A percentile compares a stretch with the other conserved stretches of the same genome.
Conservation (phyloP, 2,888 invertebrate genomes). For the Agrochola litura region DNA sequence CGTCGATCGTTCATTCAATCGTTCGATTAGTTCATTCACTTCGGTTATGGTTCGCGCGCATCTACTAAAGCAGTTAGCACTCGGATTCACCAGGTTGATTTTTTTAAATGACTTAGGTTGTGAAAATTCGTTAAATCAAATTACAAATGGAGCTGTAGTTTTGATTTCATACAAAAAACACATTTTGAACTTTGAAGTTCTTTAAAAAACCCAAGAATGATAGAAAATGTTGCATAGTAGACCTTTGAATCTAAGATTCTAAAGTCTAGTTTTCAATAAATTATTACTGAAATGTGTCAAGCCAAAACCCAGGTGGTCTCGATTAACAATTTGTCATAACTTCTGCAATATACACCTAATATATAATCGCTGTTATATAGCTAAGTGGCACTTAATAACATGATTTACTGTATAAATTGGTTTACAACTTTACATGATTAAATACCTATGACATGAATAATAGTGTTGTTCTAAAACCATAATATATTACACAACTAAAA, state of each 20-base stretch:
- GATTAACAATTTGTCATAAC: conserved; percentile 24
- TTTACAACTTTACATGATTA: conserved; percentile 7
- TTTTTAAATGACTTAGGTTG: not conserved
- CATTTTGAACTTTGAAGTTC: not conserved
- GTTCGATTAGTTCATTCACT: conserved; percentile 57
- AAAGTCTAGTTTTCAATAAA: not conserved
- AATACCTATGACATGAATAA: conserved; percentile 17
- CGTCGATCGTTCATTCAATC: conserved; percentile 55
- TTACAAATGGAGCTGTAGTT: not conserved
- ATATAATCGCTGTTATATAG: conserved; percentile 13
- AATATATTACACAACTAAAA: not conserved
- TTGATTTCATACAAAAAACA: not conserved
- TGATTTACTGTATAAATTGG: conserved; percentile 24
- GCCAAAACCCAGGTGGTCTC: conserved; percentile 16
- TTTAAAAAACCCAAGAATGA: not conserved
- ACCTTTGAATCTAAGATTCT: not conserved
- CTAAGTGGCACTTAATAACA: conserved; percentile 12
- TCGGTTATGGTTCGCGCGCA: conserved; percentile 51
- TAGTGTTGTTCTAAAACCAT: not conserved
- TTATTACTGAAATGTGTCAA: not conserved
- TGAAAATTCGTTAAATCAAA: not conserved
- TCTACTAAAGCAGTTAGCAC: conserved; percentile 10
- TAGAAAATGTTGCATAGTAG: not conserved
- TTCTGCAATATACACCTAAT: conserved; percentile 31
- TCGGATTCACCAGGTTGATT: conserved; percentile 30